Conservation (phyloP, 35 echinoderm and acorn worm species). For the Hemicentrotus pulcherrimus region DNA sequence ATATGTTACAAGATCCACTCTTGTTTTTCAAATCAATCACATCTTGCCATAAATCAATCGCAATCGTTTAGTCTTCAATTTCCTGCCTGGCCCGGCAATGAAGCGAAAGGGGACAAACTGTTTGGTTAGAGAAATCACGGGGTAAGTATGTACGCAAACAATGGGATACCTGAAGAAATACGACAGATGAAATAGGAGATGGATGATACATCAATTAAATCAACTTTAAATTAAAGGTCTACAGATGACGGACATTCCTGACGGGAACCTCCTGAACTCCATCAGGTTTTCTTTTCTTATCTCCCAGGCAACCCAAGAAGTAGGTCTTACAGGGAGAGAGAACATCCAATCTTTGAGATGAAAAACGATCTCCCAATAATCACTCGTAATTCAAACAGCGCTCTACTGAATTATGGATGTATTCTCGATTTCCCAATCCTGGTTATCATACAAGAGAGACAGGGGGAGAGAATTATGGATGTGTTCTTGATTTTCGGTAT, state of each 20-base stretch:
- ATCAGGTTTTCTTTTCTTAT: not conserved
- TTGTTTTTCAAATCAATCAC: not conserved
- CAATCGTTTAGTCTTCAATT: not conserved
- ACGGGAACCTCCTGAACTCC: not conserved
- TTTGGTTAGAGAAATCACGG: not conserved
- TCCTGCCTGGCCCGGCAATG: not conserved
- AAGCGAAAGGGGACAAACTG: not conserved
- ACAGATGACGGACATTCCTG: not conserved
- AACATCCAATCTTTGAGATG: not conserved
- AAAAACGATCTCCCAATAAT: not conserved
- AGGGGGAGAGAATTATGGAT: not conserved
- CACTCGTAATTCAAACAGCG: not conserved
- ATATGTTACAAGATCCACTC: slow-evolving; percentile 10
- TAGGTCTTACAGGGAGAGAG: not conserved
- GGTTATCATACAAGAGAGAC: not conserved
- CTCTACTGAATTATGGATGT: not conserved
- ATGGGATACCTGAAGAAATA: not conserved
- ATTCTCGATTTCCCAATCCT: not conserved
- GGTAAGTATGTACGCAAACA: not conserved
- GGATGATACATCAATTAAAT: not conserved
- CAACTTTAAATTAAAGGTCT: not conserved
- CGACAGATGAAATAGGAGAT: not conserved
- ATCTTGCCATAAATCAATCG: not conserved
- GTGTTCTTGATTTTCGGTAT: not conserved
- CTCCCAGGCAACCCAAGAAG: not conserved